These are phyloP conservation scores for Brachyistius frenatus DNA, from an alignment of 2,113 vertebrate genomes.

Conservation along the genomic window DNA sequence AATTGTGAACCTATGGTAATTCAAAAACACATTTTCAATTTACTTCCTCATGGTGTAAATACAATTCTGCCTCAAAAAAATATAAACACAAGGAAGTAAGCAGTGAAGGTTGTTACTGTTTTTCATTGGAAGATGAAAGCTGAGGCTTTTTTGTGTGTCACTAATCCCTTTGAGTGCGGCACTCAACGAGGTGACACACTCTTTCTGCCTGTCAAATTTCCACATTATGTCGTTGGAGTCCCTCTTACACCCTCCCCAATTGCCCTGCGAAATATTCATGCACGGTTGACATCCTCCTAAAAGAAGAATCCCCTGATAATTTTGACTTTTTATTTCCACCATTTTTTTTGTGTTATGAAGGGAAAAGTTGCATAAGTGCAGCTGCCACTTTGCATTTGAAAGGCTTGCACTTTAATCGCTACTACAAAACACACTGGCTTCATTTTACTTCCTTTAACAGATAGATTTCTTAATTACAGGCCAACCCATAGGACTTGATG, in stretches of 20 bases:
- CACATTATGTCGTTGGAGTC: slow-evolving; percentile 15
- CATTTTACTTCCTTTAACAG: not conserved
- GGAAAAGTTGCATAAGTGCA: not conserved
- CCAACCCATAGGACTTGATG: not conserved
- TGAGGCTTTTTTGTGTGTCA: not conserved
- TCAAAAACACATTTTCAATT: slow-evolving; percentile 15
- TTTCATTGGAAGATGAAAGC: slow-evolving; percentile 42
- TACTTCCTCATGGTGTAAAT: slow-evolving; percentile 32
- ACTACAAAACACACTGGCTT: not conserved
- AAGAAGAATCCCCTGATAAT: slow-evolving; percentile 12
- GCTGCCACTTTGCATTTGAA: slow-evolving; percentile 27
- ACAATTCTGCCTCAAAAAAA: slow-evolving; percentile 31
- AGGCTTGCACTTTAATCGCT: not conserved
- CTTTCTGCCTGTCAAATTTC: slow-evolving; percentile 21
- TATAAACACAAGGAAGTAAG: not conserved
- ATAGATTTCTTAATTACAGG: not conserved
- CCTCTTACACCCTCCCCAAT: slow-evolving; percentile 14
- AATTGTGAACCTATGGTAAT: not conserved
- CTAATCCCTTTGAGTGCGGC: slow-evolving; percentile 41
- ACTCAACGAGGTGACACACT: slow-evolving; percentile 14
- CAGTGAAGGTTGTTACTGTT: slow-evolving; percentile 19
- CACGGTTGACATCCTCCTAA: slow-evolving; percentile 24
- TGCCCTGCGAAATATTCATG: not conserved
- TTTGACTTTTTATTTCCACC: not conserved
- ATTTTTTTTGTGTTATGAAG: not conserved